A percentile compares a stretch with the other conserved stretches of the same genome.
Conservation (phyloP, 2,888 invertebrate genomes). For the Hoplodrina blanda region DNA sequence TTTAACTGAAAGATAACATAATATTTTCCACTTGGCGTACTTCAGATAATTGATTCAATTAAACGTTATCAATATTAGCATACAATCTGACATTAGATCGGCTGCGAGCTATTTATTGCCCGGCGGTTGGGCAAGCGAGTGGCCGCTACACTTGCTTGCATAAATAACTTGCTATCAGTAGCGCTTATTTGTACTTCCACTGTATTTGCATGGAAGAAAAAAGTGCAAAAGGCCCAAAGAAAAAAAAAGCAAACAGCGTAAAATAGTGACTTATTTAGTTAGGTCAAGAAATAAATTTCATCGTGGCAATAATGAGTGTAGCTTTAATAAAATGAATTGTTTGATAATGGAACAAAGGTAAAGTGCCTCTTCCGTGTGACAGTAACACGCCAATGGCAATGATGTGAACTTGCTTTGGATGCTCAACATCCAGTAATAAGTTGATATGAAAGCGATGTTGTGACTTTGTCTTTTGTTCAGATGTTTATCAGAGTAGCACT, state of each 20-base stretch:
- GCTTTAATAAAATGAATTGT: too few relatives aligned
- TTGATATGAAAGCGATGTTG: background rate
- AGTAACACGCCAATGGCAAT: background rate
- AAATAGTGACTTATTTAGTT: background rate
- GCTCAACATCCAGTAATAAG: background rate
- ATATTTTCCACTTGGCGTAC: conserved; percentile 34
- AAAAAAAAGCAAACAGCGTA: too few relatives aligned
- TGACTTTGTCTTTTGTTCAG: background rate
- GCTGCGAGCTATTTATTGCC: conserved; percentile 19
- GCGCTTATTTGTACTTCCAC: conserved; percentile 44
- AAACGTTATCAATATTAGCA: conserved; percentile 52
- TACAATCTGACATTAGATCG: conserved; percentile 50
- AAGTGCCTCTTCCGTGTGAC: background rate
- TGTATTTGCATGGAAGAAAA: background rate
- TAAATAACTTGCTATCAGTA: conserved; percentile 39
- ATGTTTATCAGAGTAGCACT: background rate
- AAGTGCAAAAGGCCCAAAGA: conserved; percentile 12
- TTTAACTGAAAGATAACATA: conserved; percentile 38
- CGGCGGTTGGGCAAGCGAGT: conserved; percentile 35
- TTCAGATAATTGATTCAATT: conserved; percentile 56
- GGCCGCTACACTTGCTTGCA: conserved; percentile 43
- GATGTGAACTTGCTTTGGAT: background rate
- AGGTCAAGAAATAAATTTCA: too few relatives aligned
- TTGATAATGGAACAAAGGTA: too few relatives aligned
- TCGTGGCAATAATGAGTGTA: background rate